Base-by-base conservation (phyloP, 2,888 invertebrate genomes). In the Acronicta leporina region DNA sequence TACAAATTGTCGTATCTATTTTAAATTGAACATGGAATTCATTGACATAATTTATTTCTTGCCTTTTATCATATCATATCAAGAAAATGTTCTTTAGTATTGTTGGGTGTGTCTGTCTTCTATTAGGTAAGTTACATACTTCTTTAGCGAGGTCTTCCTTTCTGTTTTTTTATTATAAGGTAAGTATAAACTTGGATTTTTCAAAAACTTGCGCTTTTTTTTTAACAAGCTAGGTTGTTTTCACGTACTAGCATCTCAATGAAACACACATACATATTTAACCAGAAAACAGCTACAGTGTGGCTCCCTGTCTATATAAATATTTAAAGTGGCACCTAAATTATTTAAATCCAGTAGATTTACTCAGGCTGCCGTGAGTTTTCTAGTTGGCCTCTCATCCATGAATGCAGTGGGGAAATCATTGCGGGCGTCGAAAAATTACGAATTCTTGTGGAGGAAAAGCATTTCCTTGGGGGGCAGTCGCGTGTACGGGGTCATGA, bases 321-420 rank as follows among this genome's bases (percentile, higher is more conserved):
- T 77, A 79, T 77, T 76, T 76, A 50, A 76, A 76, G 43, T 55
- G 48, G n/a, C 55, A 60, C 62, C 62, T 73, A 62, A 79, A 73
- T 68, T 76, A 71, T 79, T 77, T 71, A 79, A 73, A 74, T 65
- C 68, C 61, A 62, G 63, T 52, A 72, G 63, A 64, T 68, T 71
- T 50, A 50, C 44, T 50, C 43, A 46, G 49, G 46, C 27, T 68
- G 60, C 53, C 62, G 60, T 68, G 60, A 66, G 57, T 75, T 74
- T 77, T 75, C 66, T 78, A 75, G 73, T 75, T 73, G 77, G 62
- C 67, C 65, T 81, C 78, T 78, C 72, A 80, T 74, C 77, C 83
- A 79, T 77, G 82, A 84, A 84, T 84, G 84, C 88, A 82, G 67
- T 75, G 55, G 85, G 85, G 86, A 87, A 88, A 87, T 87, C 83